Evolutionary conservation across 2,797 vertebrate genomes (phyloP).

Genomic region (Coilia nasus): DNA sequence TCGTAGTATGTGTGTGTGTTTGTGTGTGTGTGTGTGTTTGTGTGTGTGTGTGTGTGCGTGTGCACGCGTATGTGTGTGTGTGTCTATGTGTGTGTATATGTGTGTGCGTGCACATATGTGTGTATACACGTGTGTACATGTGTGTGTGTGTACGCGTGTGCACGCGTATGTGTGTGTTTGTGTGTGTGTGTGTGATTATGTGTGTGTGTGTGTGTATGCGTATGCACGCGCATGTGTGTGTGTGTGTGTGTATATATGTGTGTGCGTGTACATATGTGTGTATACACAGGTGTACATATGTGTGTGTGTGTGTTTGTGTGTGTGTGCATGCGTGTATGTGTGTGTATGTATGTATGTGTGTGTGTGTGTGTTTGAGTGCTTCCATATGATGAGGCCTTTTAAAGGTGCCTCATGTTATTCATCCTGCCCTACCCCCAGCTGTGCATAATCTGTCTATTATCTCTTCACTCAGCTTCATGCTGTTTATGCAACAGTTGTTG

Average conservation of each 20-base stretch:
- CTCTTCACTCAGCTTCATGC: conserved; percentile 13
- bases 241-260: neutral
- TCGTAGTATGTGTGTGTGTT: neutral
- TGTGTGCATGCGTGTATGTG: neutral
- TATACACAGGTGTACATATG: neutral
- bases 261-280: neutral
- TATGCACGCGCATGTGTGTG: too few relatives aligned
- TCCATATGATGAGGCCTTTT: neutral
- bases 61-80: neutral
- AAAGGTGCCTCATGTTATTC: conserved; percentile 9
- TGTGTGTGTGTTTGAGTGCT: neutral
- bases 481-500: conserved; percentile 23
- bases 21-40: neutral
- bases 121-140: neutral
- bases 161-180: neutral
- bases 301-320: neutral
- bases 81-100: neutral
- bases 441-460: conserved; percentile 15
- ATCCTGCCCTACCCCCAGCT: conserved; percentile 1
- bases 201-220: too few relatives aligned
- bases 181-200: too few relatives aligned
- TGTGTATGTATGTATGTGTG: neutral
- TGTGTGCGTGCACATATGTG: neutral
- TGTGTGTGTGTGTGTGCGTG: neutral
- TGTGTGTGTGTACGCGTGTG: neutral